These are phyloP conservation scores for Ceraclea dissimilis DNA, from an alignment of 2,888 invertebrate genomes.

Conservation along the genomic window DNA sequence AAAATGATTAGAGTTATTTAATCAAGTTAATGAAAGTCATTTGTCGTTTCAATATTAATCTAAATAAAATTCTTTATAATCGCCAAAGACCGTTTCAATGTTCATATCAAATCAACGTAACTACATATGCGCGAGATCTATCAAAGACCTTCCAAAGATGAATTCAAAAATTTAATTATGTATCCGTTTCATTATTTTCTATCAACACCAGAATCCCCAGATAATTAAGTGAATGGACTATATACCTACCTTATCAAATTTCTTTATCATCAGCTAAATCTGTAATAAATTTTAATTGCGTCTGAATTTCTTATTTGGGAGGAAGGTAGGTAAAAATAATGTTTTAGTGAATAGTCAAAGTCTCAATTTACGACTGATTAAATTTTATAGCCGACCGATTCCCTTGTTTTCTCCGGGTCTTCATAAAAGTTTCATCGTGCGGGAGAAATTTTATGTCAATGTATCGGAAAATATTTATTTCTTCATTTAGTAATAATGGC, in stretches of 20 bases:
- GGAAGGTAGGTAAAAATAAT: neutral
- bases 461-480: constrained; percentile 2
- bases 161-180: too few relatives aligned
- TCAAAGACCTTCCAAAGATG: too few relatives aligned
- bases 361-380: neutral
- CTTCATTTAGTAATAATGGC: neutral
- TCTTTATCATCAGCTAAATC: neutral
- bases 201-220: too few relatives aligned
- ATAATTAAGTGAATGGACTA: too few relatives aligned
- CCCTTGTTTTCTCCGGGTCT: neutral
- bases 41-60: too few relatives aligned
- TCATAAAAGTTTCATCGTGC: neutral
- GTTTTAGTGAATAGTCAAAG: neutral
- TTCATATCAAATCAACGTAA: too few relatives aligned
- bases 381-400: neutral
- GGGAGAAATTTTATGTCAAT: neutral
- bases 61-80: too few relatives aligned
- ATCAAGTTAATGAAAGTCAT: too few relatives aligned
- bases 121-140: too few relatives aligned
- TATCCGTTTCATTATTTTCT: too few relatives aligned
- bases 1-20: too few relatives aligned
- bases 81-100: too few relatives aligned
- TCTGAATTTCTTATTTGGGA: neutral
- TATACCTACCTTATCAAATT: neutral
- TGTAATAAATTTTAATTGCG: neutral